phyloP scores from a whole-genome alignment of 2,888 invertebrate species.

The Alcis repandata region DNA sequence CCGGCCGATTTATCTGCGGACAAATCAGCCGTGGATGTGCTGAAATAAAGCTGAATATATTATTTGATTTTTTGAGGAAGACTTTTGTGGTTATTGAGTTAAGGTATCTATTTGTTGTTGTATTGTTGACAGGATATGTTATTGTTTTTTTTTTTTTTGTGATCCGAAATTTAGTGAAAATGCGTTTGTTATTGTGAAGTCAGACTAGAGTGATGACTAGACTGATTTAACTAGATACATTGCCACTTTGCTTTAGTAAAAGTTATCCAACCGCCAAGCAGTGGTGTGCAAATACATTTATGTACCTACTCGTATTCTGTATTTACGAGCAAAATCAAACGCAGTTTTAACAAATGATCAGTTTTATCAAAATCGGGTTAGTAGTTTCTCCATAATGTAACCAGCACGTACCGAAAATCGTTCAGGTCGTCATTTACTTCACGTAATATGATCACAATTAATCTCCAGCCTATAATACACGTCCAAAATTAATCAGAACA shows the following conservation, averaged over 20 bases:
- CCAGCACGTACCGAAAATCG: too few relatives aligned
- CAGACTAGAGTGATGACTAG: too few relatives aligned
- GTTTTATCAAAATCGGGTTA: too few relatives aligned
- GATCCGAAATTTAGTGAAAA: not conserved
- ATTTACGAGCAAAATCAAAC: too few relatives aligned
- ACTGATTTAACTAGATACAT: too few relatives aligned
- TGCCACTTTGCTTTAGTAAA: too few relatives aligned
- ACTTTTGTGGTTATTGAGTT: slow-evolving; percentile 2
- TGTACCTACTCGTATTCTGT: too few relatives aligned
- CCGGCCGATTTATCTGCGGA: slow-evolving; percentile 21
- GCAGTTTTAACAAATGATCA: too few relatives aligned
- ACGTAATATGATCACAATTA: not conserved
- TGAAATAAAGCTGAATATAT: slow-evolving; percentile 16
- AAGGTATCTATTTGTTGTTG: not conserved
- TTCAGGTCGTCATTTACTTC: not conserved
- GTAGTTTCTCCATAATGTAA: too few relatives aligned
- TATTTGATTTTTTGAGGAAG: slow-evolving; percentile 7
- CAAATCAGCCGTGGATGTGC: slow-evolving; percentile 18
- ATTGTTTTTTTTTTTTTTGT: too few relatives aligned
- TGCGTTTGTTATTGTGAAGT: not conserved
- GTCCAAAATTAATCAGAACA: slow-evolving; percentile 40
- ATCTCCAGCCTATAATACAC: slow-evolving; percentile 16
- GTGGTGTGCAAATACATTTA: too few relatives aligned
- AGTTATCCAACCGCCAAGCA: too few relatives aligned
- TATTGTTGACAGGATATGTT: not conserved